phyloP scores from a whole-genome alignment of 2,113 vertebrate species.

The Cryptotis parvus region DNA sequence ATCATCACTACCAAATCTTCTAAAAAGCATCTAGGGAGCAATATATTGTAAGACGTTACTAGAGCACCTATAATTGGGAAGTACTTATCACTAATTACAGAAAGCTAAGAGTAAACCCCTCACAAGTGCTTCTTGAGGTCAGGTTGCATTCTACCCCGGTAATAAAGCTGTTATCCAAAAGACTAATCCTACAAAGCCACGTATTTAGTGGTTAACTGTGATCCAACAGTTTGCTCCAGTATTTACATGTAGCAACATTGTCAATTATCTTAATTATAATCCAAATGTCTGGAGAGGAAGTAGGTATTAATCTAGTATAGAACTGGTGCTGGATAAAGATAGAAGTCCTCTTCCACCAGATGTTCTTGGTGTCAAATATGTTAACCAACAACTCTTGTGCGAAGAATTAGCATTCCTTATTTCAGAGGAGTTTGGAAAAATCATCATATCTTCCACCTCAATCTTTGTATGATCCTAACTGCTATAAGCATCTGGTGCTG shows the following conservation, averaged over 20 bases:
- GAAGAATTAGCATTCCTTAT: constrained; percentile 41
- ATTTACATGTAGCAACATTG: constrained; percentile 39
- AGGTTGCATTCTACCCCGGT: not conserved
- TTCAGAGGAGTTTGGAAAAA: constrained; percentile 65
- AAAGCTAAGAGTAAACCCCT: not conserved
- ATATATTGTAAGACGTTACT: not conserved
- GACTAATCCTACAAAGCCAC: constrained; percentile 16
- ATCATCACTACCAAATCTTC: not conserved
- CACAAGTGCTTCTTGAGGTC: constrained; percentile 12
- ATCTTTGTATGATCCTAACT: not conserved
- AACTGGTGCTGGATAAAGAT: constrained; percentile 39
- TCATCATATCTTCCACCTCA: constrained; percentile 40
- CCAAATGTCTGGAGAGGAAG: constrained; percentile 73
- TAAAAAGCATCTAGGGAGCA: not conserved
- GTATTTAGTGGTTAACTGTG: constrained; percentile 31
- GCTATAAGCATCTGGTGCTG: constrained; percentile 62
- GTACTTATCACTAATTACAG: not conserved
- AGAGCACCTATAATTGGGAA: not conserved
- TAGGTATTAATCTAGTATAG: not conserved
- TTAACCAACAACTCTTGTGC: constrained; percentile 21
- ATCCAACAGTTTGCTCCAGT: constrained; percentile 56
- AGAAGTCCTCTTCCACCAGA: constrained; percentile 42
- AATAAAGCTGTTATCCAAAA: constrained; percentile 35
- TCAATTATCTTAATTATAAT: constrained; percentile 37
- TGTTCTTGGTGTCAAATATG: constrained; percentile 45